A percentile compares a stretch with the other conserved stretches of the same genome.
Evolutionary conservation across 2,113 vertebrate genomes (phyloP).

Genomic region (Antidorcas marsupialis): DNA sequence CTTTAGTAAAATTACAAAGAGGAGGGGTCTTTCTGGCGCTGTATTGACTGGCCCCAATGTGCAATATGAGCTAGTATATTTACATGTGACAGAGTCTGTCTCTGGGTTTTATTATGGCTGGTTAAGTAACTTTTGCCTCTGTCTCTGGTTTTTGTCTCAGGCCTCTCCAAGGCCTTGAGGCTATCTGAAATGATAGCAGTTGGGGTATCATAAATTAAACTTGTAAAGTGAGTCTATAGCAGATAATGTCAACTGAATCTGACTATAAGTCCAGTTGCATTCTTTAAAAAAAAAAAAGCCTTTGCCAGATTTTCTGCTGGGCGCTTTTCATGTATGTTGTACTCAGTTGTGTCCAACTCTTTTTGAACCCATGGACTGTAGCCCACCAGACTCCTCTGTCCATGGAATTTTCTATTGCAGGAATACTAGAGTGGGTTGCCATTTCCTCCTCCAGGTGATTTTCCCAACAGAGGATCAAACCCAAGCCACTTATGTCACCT

Average conservation of each 20-base stretch:
- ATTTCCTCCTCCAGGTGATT: neutral
- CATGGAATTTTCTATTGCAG: neutral
- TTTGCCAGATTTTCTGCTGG: neutral
- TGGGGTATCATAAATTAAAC: slow-evolving; percentile 26
- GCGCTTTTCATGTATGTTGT: neutral
- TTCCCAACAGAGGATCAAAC: neutral
- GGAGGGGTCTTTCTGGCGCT: neutral
- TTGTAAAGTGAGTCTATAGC: neutral
- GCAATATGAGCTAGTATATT: neutral
- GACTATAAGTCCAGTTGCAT: neutral
- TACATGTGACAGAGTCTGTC: slow-evolving; percentile 12
- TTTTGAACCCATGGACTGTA: neutral
- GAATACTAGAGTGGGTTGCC: neutral
- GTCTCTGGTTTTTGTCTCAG: slow-evolving; percentile 49
- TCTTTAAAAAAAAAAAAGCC: neutral
- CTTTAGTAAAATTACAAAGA: slow-evolving; percentile 18
- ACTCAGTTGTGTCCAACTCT: neutral
- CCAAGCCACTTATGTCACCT: neutral
- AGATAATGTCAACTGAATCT: slow-evolving; percentile 7
- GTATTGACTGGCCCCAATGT: neutral
- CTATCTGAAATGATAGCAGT: slow-evolving; percentile 28
- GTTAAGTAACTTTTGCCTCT: slow-evolving; percentile 30
- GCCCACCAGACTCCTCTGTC: neutral
- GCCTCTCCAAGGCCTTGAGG: slow-evolving; percentile 1
- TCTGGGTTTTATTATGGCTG: slow-evolving; percentile 48